phyloP scores from a whole-genome alignment of 2,113 vertebrate genomes.

The Synodontis membranacea region DNA sequence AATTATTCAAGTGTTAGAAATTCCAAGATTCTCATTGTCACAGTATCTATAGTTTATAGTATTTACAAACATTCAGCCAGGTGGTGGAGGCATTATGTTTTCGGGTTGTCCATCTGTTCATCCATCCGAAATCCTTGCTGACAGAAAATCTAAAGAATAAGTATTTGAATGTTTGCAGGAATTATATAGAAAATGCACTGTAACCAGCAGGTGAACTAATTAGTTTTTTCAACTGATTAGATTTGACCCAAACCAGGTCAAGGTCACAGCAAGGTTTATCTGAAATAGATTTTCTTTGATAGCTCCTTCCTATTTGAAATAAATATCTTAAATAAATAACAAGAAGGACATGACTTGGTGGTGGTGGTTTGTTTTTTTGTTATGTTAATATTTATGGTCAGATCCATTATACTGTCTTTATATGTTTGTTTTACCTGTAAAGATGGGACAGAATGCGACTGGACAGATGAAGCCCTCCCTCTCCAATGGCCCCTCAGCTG shows the following conservation, averaged over 20 bases:
- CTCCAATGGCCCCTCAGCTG: constrained; percentile 85
- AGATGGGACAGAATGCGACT: constrained; percentile 88
- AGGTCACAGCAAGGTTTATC: too few species aligned
- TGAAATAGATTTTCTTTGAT: too few species aligned
- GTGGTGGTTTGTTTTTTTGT: not conserved
- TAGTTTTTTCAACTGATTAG: too few species aligned
- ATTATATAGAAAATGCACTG: not conserved
- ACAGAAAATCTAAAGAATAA: not conserved
- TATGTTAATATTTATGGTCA: not conserved
- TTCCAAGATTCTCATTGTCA: not conserved
- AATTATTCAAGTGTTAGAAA: not conserved
- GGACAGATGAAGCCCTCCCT: constrained; percentile 84
- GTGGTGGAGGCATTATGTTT: not conserved
- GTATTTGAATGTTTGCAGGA: not conserved
- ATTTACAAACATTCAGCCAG: not conserved
- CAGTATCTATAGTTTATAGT: not conserved
- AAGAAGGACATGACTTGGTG: too few species aligned
- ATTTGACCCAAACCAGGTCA: not conserved
- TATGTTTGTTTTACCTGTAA: constrained; percentile 45
- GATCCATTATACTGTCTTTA: not conserved
- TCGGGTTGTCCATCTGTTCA: not conserved
- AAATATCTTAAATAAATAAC: not conserved
- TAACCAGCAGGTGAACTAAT: not conserved
- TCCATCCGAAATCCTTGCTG: not conserved
- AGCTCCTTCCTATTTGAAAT: not conserved